phyloP scores from a whole-genome alignment of 1,140 invertebrate genomes.

The Cydia splendana region DNA sequence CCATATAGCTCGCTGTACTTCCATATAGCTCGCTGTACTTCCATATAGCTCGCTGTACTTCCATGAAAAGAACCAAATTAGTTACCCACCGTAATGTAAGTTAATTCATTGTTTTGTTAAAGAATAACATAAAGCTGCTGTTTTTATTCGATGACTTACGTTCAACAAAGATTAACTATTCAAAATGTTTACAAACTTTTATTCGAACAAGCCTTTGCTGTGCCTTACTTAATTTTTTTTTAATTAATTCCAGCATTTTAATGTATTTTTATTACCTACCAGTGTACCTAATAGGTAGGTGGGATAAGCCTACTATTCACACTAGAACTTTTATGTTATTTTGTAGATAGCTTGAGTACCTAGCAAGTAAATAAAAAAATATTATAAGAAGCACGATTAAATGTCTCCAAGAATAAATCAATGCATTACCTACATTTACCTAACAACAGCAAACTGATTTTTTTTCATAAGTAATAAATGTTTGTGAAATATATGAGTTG shows the following conservation, averaged over 20 bases:
- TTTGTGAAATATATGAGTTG: background rate
- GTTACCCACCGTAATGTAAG: slow-evolving; percentile 20
- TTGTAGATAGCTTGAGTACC: slow-evolving; percentile 6
- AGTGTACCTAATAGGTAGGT: background rate
- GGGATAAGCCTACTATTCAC: background rate
- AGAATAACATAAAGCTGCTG: background rate
- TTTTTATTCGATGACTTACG: background rate
- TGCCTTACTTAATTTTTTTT: background rate
- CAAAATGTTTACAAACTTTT: slow-evolving; percentile 3
- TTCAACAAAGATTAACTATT: background rate
- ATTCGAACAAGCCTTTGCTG: slow-evolving; percentile 2
- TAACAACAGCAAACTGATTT: too few species aligned
- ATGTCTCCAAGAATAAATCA: background rate
- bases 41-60: background rate
- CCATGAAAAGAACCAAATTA: background rate
- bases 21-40: background rate
- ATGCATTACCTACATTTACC: too few species aligned
- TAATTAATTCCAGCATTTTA: background rate
- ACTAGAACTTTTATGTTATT: background rate
- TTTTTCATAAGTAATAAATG: background rate
- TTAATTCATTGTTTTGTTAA: background rate
- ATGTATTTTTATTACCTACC: slow-evolving; percentile 2
- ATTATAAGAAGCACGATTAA: background rate
- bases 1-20: background rate
- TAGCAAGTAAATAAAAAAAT: background rate